phyloP scores from a whole-genome alignment of 2,797 vertebrate genomes.

The Ctenopoma kingsleyae region DNA sequence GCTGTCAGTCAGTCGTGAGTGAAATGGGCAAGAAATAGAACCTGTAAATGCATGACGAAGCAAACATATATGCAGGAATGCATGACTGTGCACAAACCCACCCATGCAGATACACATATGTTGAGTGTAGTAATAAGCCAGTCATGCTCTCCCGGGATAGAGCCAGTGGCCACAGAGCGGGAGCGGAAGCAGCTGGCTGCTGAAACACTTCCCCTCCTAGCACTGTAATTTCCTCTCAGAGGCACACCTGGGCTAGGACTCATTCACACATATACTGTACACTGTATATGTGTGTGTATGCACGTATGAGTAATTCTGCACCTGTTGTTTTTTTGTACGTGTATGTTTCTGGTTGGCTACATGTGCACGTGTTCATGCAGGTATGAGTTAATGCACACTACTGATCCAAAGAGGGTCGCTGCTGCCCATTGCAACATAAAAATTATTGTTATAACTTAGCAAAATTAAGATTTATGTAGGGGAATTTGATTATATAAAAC shows the following conservation, averaged over 20 bases:
- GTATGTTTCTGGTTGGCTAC: conserved; percentile 16
- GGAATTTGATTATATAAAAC: no score
- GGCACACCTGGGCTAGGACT: conserved; percentile 70
- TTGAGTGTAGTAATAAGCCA: conserved; percentile 64
- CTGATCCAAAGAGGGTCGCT: conserved; percentile 32
- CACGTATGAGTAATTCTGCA: conserved; percentile 16
- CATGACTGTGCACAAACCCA: conserved; percentile 19
- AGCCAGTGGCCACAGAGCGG: conserved; percentile 65
- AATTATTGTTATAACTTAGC: neutral
- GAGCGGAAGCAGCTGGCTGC: conserved; percentile 80
- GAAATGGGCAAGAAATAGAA: conserved; percentile 57
- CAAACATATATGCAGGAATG: conserved; percentile 37
- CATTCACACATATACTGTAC: conserved; percentile 46
- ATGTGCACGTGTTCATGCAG: conserved; percentile 19
- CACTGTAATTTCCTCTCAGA: conserved; percentile 81
- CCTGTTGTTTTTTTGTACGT: conserved; percentile 17
- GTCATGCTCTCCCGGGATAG: conserved; percentile 60
- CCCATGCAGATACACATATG: conserved; percentile 26
- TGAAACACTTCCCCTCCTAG: conserved; percentile 75
- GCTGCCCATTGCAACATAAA: conserved; percentile 23
- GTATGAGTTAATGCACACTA: conserved; percentile 21
- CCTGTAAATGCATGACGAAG: conserved; percentile 20
- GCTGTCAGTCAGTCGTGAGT: conserved; percentile 55
- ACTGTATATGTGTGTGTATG: conserved; percentile 15
- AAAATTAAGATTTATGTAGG: no score